Evolutionary conservation across 1,140 invertebrate genomes (phyloP), one percentile per base, ranked within the genome.

Genomic region (Rhynchophorus ferrugineus): DNA sequence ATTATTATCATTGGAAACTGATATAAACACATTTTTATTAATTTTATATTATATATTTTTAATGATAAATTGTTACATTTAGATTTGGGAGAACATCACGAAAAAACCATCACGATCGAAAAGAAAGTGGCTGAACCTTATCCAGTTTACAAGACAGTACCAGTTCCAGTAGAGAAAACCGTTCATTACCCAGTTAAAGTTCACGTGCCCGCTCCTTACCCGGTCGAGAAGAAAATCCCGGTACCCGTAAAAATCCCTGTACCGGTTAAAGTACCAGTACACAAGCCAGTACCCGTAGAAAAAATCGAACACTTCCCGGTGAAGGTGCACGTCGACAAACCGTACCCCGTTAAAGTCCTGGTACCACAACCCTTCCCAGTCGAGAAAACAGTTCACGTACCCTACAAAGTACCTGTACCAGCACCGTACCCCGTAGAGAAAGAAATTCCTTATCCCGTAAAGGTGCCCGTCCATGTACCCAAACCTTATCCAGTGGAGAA

Each of bases 71-170:
- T n/a, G n/a, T n/a, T n/a, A n/a, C n/a, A n/a, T 46, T 35, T 19
- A 18, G 24, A 46, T 13, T 1, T 46, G 17, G 70, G 77, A 44
- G 74, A 76, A 65, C 72, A 81, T 44, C 74, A 78, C 58, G 65
- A 76, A 43, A 88, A 88, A 69, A 83, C 83, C n/a, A 72, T 87
- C 56, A 87, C 84, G 13, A 73, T 87, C 8, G 76, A 83, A 33
- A 87, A 88, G 69, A 85, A 86, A 62, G 78, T 83, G 14, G 57
- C 63, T 18, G 58, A 52, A 37, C 66, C 66, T 6, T 66, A 65
- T 34, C 64, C 69, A 7, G 64, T 71, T 16, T 66, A 67, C 22
- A 72, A 67, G 45, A 61, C 62, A 42, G 57, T 69, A n/a, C 73
- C 58, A 16, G 61, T 61, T 11, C 66, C 60, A 3, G 64, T 59